Conservation (phyloP, 2,113 vertebrate genomes). For the Meleagris gallopavo region DNA sequence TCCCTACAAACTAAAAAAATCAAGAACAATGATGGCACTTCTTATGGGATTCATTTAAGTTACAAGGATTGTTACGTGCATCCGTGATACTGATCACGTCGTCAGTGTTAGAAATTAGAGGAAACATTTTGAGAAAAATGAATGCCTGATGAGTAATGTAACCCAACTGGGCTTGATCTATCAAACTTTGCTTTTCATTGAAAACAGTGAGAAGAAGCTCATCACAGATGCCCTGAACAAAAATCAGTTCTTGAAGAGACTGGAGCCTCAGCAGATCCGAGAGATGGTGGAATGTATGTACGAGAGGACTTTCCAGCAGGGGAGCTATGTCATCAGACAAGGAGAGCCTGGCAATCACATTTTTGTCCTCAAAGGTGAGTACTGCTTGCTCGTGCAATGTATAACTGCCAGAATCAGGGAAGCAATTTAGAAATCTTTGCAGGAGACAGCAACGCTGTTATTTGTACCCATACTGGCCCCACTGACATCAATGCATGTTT, state of each 20-base stretch:
- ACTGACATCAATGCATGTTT: background rate
- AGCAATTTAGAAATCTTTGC: background rate
- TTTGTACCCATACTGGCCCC: background rate
- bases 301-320: constrained; percentile 87
- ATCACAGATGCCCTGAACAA: constrained; percentile 89
- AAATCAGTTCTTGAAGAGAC: constrained; percentile 91
- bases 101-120: background rate
- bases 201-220: constrained; percentile 88
- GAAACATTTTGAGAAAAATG: background rate
- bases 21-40: background rate
- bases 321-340: constrained; percentile 88
- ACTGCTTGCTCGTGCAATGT: background rate
- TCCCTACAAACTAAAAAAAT: background rate
- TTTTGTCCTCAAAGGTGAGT: constrained; percentile 90
- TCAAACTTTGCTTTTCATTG: background rate
- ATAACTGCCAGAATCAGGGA: background rate
- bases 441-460: background rate
- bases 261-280: constrained; percentile 89
- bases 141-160: background rate
- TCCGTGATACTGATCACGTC: background rate
- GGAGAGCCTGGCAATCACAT: constrained; percentile 91
- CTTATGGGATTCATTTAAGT: background rate
- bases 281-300: constrained; percentile 98
- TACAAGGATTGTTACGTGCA: background rate
- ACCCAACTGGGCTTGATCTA: background rate